Evolutionary conservation across 2,113 vertebrate genomes (phyloP).

Genomic region (Capra hircus): DNA sequence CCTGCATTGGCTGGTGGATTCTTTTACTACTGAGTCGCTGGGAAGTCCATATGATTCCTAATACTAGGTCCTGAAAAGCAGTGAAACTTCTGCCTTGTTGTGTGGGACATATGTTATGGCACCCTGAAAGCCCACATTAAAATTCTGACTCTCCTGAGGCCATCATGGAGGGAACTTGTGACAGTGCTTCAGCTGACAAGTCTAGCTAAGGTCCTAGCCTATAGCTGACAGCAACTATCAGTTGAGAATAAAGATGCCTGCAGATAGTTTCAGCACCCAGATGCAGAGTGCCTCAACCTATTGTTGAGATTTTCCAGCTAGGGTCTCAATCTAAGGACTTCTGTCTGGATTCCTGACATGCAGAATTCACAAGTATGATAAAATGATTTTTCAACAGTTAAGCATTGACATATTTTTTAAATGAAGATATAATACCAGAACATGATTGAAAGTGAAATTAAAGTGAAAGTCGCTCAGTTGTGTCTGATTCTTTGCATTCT

Average conservation of each 20-base stretch:
- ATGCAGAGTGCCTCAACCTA: neutral
- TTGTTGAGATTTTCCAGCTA: neutral
- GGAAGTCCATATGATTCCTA: neutral
- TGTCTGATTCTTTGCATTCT: neutral
- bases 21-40: neutral
- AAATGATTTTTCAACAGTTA: neutral
- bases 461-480: neutral
- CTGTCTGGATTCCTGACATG: neutral
- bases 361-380: neutral
- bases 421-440: neutral
- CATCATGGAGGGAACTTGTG: neutral
- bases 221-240: neutral
- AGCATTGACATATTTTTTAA: neutral
- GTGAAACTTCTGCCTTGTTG: neutral
- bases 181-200: neutral
- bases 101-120: neutral
- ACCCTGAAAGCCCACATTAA: neutral
- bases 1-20: neutral
- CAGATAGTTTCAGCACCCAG: neutral
- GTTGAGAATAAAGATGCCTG: neutral
- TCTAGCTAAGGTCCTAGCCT: too few species aligned
- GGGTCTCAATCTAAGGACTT: neutral
- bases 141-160: neutral
- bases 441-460: neutral
- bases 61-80: neutral